Evolutionary conservation across 2,888 invertebrate genomes (phyloP).

Genomic region (Amiota mariae): DNA sequence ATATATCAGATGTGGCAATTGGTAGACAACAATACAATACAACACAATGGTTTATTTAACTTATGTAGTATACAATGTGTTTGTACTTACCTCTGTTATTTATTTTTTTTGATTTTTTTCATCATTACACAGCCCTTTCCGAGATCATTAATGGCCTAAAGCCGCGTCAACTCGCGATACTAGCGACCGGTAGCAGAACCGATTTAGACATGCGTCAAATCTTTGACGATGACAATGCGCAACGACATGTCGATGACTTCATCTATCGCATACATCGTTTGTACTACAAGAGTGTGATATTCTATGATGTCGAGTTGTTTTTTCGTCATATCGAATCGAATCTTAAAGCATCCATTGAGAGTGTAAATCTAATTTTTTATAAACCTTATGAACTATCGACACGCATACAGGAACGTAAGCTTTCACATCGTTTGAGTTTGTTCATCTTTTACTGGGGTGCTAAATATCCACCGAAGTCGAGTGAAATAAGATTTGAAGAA

Average conservation of each 20-base stretch:
- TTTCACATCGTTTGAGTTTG: slow-evolving; percentile 72
- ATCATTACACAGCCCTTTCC: slow-evolving; percentile 60
- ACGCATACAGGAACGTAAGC: slow-evolving; percentile 61
- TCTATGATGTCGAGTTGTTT: slow-evolving; percentile 66
- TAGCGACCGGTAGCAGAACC: slow-evolving; percentile 43
- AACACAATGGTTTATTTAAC: not conserved
- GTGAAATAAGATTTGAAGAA: slow-evolving; percentile 62
- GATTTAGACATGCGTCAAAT: not conserved
- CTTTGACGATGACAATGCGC: slow-evolving; percentile 47
- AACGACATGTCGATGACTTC: slow-evolving; percentile 65
- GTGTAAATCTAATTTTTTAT: slow-evolving; percentile 70
- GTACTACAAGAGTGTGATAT: slow-evolving; percentile 68
- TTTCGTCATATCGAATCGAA: slow-evolving; percentile 67
- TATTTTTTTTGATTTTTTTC: slow-evolving; percentile 18
- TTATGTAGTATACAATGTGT: slow-evolving; percentile 30
- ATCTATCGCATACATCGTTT: slow-evolving; percentile 66
- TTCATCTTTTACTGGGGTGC: slow-evolving; percentile 82
- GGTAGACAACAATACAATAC: slow-evolving; percentile 45
- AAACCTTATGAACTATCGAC: slow-evolving; percentile 63
- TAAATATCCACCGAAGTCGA: slow-evolving; percentile 73
- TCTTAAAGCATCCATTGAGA: slow-evolving; percentile 68
- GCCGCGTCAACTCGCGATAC: slow-evolving; percentile 64
- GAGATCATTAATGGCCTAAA: slow-evolving; percentile 69
- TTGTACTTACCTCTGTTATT: no score
- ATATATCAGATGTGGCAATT: slow-evolving; percentile 63